Percentiles rank a stretch among this genome's conserved stretches.
These are phyloP conservation scores for Edolisoma coerulescens DNA, from an alignment of 2,113 vertebrate species.

Conservation along the genomic window DNA sequence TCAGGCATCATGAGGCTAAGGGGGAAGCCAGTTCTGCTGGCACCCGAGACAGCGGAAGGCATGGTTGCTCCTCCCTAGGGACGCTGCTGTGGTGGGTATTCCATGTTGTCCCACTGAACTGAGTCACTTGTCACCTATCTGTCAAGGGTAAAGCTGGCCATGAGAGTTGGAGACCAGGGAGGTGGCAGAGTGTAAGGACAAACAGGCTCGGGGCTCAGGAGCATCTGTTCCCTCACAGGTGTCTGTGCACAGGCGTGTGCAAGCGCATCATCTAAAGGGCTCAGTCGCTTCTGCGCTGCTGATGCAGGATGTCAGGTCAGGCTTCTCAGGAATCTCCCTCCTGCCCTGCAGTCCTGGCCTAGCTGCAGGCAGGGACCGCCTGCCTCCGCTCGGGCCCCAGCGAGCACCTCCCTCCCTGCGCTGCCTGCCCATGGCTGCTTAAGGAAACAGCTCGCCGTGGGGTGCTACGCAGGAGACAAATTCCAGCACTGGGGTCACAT, in stretches of 20 bases:
- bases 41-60: fast-evolving
- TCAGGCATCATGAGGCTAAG: background rate
- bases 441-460: background rate
- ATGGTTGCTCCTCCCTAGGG: background rate
- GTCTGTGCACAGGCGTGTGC: fast-evolving
- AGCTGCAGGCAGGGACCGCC: background rate
- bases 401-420: background rate
- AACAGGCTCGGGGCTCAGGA: background rate
- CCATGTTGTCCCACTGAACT: background rate
- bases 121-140: background rate
- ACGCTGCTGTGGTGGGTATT: background rate
- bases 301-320: background rate
- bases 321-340: background rate
- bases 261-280: background rate
- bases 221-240: fast-evolving
- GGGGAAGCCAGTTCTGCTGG: background rate
- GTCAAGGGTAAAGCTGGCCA: background rate
- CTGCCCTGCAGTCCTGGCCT: background rate
- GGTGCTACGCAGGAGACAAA: background rate
- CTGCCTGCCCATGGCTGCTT: background rate
- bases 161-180: background rate
- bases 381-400: fast-evolving
- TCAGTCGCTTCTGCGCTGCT: fast-evolving
- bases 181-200: background rate
- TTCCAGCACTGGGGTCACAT: slow-evolving; percentile 39